Base-by-base conservation (phyloP, 2,113 vertebrate species). In the Eira barbara region DNA sequence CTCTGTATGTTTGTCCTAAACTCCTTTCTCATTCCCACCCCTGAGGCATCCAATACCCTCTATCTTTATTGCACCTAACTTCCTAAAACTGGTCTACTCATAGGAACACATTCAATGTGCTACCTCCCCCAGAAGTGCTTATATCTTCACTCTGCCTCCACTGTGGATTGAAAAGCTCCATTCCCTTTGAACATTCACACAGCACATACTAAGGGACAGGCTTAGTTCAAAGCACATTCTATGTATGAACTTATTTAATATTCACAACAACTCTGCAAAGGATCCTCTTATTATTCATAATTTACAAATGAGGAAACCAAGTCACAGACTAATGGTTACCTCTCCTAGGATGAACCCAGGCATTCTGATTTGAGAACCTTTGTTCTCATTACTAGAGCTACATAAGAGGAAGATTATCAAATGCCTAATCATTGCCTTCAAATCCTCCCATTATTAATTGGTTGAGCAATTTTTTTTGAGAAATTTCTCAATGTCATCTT, bases 271-370 rank as follows among this genome's bases (percentile, higher is more conserved):
- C 27, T 73, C 49, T 69, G 42, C 49, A 3, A 27, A 13, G 83
- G 23, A 71, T 31, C 81, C 11, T 36, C 29, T 85, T 67, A 39
- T 21, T 83, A 55, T 57, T 91, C 4, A 4, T 78, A 18, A n/a
- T 92, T 89, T 81, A 63, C 39, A 74, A 85, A 84, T 45, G 39
- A 97, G 34, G 23, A 93, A 88, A 87, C 45, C 45, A n/a, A 96
- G 42, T 47, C 47, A 52, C 27, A 3, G 31, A 59, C 8, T 31
- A 0, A 59, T 8, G 34, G 27, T 8, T 65, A 47, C 76, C 6
- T 59, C 12, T 85, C 20, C 9, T 65, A 25, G 65, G 25, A 6
- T 86, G 59, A 96, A 59, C 27, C 49, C 11, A 23, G 34, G 52
- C 39, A 57, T 82, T 86, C 63, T 61, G 36, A 87, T 17, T 15